These are phyloP conservation scores for Teleogryllus oceanicus DNA, from an alignment of 2,888 invertebrate genomes.

Conservation along the genomic window DNA sequence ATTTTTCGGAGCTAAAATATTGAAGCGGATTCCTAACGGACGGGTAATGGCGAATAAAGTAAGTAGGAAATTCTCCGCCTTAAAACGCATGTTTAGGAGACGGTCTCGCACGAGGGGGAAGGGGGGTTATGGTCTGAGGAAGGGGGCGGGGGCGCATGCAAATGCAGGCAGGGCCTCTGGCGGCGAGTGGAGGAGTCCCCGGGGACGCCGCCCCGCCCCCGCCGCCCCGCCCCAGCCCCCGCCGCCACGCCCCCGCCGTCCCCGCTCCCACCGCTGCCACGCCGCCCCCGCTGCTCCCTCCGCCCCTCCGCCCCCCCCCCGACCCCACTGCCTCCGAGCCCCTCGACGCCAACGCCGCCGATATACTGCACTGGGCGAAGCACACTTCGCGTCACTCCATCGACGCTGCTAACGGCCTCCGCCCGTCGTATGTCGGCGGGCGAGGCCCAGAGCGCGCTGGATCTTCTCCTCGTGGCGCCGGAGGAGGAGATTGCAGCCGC, in stretches of 20 bases:
- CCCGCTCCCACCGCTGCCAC: not conserved
- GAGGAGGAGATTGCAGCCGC: too few relatives aligned
- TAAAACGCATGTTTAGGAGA: not conserved
- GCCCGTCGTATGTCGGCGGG: too few relatives aligned
- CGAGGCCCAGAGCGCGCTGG: too few relatives aligned
- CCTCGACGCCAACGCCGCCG: too few relatives aligned
- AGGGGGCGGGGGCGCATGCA: not conserved
- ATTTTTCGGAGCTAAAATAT: not conserved
- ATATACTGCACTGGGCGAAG: too few relatives aligned
- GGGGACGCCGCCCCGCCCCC: not conserved
- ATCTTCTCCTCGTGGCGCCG: too few relatives aligned
- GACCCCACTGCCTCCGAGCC: not conserved
- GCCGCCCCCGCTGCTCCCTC: not conserved
- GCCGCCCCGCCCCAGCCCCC: not conserved
- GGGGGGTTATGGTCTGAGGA: too few relatives aligned
- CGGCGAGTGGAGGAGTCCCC: not conserved
- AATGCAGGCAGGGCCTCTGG: not conserved
- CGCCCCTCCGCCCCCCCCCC: not conserved
- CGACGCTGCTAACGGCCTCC: too few relatives aligned
- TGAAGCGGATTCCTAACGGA: slow-evolving; percentile 1
- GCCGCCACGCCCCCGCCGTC: not conserved
- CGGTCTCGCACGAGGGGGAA: not conserved
- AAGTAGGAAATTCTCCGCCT: slow-evolving; percentile 6
- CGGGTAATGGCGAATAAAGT: slow-evolving; percentile 18
- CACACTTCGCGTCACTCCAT: too few relatives aligned